These are phyloP conservation scores for Cecidostiba fungosa DNA, from an alignment of 2,888 invertebrate genomes.

Conservation along the genomic window DNA sequence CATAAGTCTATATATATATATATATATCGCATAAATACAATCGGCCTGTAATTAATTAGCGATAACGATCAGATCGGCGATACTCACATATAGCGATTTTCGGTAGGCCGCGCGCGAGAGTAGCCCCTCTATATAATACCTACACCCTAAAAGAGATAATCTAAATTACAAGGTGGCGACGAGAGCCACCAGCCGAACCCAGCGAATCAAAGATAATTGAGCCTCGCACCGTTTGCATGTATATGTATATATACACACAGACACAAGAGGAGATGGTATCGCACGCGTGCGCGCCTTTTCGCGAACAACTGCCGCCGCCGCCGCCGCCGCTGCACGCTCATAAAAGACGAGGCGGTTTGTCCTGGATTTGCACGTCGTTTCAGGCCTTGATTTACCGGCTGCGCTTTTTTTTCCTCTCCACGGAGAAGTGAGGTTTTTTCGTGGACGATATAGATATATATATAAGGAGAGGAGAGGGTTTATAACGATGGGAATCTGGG, in stretches of 20 bases:
- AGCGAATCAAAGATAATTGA: conserved; percentile 54
- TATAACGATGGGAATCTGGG: conserved; percentile 11
- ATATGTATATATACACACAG: neutral
- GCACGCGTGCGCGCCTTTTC: conserved; percentile 14
- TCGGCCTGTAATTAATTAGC: conserved; percentile 62
- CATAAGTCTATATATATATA: neutral
- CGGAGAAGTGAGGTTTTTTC: neutral
- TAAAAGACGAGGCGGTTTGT: conserved; percentile 18
- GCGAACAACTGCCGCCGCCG: conserved; percentile 7
- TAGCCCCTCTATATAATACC: neutral
- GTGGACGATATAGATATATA: neutral
- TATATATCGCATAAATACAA: conserved; percentile 37
- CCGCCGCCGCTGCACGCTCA: conserved; percentile 11
- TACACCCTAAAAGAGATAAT: conserved; percentile 42
- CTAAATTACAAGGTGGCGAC: conserved; percentile 59
- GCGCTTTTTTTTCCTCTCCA: neutral
- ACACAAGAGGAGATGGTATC: conserved; percentile 30
- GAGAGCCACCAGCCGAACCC: neutral
- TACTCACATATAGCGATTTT: conserved; percentile 20
- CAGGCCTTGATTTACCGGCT: conserved; percentile 25
- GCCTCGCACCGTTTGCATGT: neutral
- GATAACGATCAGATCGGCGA: conserved; percentile 52
- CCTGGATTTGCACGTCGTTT: conserved; percentile 38
- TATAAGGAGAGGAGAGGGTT: neutral
- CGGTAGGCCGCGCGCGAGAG: neutral